phyloP scores from a whole-genome alignment of 2,797 vertebrate genomes.

The Lepilemur ruficaudatus region DNA sequence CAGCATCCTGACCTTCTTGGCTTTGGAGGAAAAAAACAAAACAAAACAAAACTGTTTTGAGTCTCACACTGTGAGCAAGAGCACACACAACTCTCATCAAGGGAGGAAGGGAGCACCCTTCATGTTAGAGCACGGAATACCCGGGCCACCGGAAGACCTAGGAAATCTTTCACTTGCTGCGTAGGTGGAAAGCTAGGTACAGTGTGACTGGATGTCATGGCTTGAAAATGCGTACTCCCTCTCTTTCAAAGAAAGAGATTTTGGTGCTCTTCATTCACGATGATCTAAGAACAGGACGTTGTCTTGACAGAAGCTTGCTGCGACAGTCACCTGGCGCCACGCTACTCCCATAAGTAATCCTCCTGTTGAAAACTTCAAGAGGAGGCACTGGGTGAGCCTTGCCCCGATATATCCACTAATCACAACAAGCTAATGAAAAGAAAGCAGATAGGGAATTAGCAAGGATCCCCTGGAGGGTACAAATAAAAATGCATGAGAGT shows the following conservation, averaged over 20 bases:
- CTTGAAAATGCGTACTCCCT: background rate
- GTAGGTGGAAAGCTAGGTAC: background rate
- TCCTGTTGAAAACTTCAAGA: conserved; percentile 71
- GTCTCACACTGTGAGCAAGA: conserved; percentile 71
- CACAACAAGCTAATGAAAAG: conserved; percentile 67
- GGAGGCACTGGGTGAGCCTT: conserved; percentile 60
- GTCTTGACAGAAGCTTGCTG: conserved; percentile 67
- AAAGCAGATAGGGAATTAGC: conserved; percentile 57
- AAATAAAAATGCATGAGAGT: background rate
- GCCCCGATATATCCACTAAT: conserved; percentile 71
- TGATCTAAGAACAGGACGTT: conserved; percentile 65
- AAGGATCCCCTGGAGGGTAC: background rate
- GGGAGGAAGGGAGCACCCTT: background rate
- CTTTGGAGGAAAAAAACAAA: background rate
- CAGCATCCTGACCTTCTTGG: conserved; percentile 74
- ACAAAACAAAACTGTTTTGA: background rate
- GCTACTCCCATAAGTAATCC: conserved; percentile 43
- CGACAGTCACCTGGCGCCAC: conserved; percentile 51
- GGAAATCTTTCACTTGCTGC: conserved; percentile 61
- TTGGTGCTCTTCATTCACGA: conserved; percentile 54
- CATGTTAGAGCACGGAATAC: background rate
- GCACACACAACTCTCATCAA: conserved; percentile 21
- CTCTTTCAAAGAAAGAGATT: background rate
- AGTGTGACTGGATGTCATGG: background rate
- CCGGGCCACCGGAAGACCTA: conserved; percentile 45